Evolutionary conservation across 1,140 invertebrate species (phyloP).

Genomic region (Platyura marginata): DNA sequence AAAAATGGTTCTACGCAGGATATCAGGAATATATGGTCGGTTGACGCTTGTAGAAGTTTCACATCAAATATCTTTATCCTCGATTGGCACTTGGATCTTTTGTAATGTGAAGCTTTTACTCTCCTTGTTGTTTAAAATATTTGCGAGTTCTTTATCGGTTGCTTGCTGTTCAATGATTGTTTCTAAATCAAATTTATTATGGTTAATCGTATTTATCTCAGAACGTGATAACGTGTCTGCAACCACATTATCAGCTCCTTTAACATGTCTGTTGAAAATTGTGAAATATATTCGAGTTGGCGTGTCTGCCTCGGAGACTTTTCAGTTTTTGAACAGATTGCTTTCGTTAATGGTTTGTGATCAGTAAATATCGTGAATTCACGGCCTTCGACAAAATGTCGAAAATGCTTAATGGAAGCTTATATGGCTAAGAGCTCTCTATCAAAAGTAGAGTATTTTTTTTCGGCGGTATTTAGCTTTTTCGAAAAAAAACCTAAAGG

Average conservation of each 20-base stretch:
- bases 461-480: slow-evolving; percentile 12
- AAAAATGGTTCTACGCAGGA: slow-evolving; percentile 6
- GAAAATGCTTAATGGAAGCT: slow-evolving; percentile 13
- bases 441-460: slow-evolving; percentile 18
- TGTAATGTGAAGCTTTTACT: slow-evolving; percentile 5
- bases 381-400: slow-evolving; percentile 14
- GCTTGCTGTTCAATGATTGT: slow-evolving; percentile 9
- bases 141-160: slow-evolving; percentile 7
- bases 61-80: slow-evolving; percentile 2
- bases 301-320: slow-evolving; percentile 13
- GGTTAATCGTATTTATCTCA: slow-evolving; percentile 3
- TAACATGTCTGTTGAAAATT: slow-evolving; percentile 12
- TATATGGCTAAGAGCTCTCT: slow-evolving; percentile 22
- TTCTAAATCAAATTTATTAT: slow-evolving; percentile 6
- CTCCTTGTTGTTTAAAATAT: slow-evolving; percentile 11
- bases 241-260: slow-evolving; percentile 11
- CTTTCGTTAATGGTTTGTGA: slow-evolving; percentile 16
- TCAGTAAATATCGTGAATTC: slow-evolving; percentile 16
- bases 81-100: background rate
- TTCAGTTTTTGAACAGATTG: slow-evolving; percentile 12
- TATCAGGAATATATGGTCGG: no score
- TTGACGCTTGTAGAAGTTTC: slow-evolving; percentile 5
- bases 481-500: slow-evolving; percentile 24
- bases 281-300: slow-evolving; percentile 11
- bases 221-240: slow-evolving; percentile 14